Base-by-base conservation (phyloP, 2,113 vertebrate species). In the Lepus americanus region DNA sequence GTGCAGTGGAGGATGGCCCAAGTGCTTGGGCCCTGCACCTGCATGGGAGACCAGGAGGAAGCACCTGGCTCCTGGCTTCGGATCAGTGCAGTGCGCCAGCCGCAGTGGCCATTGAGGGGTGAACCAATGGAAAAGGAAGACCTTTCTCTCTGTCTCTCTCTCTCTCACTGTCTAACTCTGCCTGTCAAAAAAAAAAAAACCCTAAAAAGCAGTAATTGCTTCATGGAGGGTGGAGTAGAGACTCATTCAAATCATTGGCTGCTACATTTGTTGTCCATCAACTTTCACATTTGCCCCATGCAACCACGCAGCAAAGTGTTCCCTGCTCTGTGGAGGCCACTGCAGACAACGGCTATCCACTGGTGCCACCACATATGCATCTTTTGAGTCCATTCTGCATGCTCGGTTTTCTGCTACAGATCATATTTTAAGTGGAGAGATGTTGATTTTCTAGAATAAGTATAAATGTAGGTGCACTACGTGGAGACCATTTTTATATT, bases 391-490 rank as follows among this genome's bases (percentile, higher is more conserved):
- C 12, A 88, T 85, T 92, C 22, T 89, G 44, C 64, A 49, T 44
- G 53, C 72, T 94, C 59, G 20, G 69, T 59, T 63, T 89, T 95
- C 93, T 87, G 64, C 80, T 86, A 36, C 44, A 63, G 61, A 61
- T 29, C 39, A 29, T 59, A 53, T 67, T 82, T 78, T 95, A 92
- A 74, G 51, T 87, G 76, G 70, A 83, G 11, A 44, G 87, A 88
- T 79, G 81, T 94, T 97, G 89, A 87, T 72, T 93, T 92, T 96
- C 85, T 70, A 91, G 76, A 90, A 79, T 94, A 94, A 87, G 55
- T 80, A 94, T 92, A 93, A 94, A 89, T 53, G 49, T 73, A 96
- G 59, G 82, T 85, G 79, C 51, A 55, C 59, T 74, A 11, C 22
- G 10, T 86, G 27, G 55, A 88, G 59, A 94, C 12, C 29, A 5